A percentile compares a stretch with the other conserved stretches of the same genome.
Evolutionary conservation across 2,113 vertebrate genomes (phyloP).

Genomic region (Ammodytes dubius): DNA sequence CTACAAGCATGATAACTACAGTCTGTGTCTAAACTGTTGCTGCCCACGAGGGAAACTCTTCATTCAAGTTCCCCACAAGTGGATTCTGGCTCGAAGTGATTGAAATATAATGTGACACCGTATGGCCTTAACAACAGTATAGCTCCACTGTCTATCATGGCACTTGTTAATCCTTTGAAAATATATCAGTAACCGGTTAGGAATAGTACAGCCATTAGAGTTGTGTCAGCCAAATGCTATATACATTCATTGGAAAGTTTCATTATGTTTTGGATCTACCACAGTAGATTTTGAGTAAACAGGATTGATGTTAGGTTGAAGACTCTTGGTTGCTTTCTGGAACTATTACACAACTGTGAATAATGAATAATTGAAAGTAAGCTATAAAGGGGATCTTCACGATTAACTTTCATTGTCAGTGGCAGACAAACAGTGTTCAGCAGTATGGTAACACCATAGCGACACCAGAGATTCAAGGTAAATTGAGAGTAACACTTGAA

Average conservation of each 20-base stretch:
- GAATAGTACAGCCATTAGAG: neutral
- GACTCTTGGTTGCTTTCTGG: neutral
- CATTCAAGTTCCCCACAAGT: conserved; percentile 50
- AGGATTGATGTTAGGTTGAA: neutral
- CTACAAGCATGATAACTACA: conserved; percentile 55
- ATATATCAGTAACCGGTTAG: conserved; percentile 20
- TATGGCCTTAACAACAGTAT: conserved; percentile 15
- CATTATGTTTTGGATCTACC: neutral
- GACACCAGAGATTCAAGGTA: neutral
- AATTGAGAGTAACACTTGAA: neutral
- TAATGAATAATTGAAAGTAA: conserved; percentile 16
- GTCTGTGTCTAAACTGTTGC: conserved; percentile 74
- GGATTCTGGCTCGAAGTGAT: conserved; percentile 54
- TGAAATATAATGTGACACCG: conserved; percentile 61
- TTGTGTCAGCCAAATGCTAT: neutral
- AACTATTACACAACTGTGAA: neutral
- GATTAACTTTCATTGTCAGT: neutral
- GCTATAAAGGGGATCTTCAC: neutral
- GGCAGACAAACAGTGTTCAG: neutral
- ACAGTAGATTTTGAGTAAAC: neutral
- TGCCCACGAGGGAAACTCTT: conserved; percentile 52
- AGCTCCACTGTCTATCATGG: conserved; percentile 40
- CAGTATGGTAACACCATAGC: neutral
- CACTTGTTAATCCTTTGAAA: conserved; percentile 36
- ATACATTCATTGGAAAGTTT: neutral